Evolutionary conservation across 1,140 invertebrate genomes (phyloP).

Genomic region (Nymphalis io): DNA sequence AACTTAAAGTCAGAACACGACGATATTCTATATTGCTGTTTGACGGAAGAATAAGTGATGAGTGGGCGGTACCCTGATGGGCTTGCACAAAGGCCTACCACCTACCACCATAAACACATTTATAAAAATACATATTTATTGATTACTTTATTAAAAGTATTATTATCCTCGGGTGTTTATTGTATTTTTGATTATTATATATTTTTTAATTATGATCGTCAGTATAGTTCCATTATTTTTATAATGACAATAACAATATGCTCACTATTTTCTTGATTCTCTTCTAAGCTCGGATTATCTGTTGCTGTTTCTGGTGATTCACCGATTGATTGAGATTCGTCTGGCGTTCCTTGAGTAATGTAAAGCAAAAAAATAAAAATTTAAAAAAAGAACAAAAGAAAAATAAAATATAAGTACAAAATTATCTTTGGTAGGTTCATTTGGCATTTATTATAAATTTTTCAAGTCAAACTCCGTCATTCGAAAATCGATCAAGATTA

Average conservation of each 20-base stretch:
- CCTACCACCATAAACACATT: too few relatives aligned
- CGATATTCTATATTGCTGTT: too few relatives aligned
- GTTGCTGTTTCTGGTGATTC: conserved; percentile 5
- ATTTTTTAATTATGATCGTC: background rate
- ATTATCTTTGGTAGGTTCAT: background rate
- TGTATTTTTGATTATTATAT: background rate
- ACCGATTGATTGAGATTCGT: background rate
- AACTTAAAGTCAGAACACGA: too few relatives aligned
- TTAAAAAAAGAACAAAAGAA: conserved; percentile 10
- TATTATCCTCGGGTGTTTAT: background rate
- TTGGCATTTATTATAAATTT: too few relatives aligned
- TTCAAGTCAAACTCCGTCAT: too few relatives aligned
- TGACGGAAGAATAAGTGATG: too few relatives aligned
- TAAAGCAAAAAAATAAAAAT: conserved; percentile 22
- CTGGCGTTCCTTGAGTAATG: conserved; percentile 8
- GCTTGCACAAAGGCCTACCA: too few relatives aligned
- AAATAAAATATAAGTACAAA: background rate
- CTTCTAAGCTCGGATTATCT: background rate
- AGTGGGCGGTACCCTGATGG: too few relatives aligned
- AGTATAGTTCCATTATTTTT: background rate
- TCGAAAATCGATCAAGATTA: too few relatives aligned
- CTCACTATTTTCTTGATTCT: conserved; percentile 9
- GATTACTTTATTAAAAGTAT: too few relatives aligned
- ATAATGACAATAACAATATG: background rate
- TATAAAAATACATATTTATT: too few relatives aligned